phyloP scores from a whole-genome alignment of 2,113 vertebrate species.

The Calypte anna region DNA sequence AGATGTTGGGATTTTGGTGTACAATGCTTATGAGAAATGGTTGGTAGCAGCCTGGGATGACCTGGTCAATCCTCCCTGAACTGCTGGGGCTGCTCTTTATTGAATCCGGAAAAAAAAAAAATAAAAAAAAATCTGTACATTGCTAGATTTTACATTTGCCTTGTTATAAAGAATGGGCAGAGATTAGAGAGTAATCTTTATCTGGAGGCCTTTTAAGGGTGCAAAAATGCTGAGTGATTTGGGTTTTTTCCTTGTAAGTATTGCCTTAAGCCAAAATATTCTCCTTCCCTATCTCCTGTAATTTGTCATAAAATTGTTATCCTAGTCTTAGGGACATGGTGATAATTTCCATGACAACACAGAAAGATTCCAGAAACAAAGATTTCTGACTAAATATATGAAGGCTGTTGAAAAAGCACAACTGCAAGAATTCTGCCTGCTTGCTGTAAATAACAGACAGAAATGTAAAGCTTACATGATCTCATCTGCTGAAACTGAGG shows the following conservation, averaged over 20 bases:
- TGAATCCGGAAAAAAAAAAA: background rate
- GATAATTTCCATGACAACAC: conserved; percentile 71
- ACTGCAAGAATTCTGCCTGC: conserved; percentile 16
- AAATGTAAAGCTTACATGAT: background rate
- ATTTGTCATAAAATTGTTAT: conserved; percentile 54
- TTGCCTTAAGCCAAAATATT: conserved; percentile 24
- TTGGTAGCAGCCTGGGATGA: background rate
- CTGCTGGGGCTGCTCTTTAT: background rate
- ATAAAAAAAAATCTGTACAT: background rate
- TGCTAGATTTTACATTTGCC: background rate
- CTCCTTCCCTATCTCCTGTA: conserved; percentile 22
- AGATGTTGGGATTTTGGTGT: background rate
- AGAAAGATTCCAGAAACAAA: conserved; percentile 42
- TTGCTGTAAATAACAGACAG: background rate
- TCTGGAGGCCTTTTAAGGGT: conserved; percentile 20
- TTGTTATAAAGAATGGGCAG: background rate
- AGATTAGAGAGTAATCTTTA: background rate
- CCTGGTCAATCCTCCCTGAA: background rate
- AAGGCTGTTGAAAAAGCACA: conserved; percentile 28
- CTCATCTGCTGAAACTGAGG: background rate
- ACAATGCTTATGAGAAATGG: background rate
- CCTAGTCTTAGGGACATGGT: conserved; percentile 20
- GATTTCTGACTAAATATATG: conserved; percentile 45
- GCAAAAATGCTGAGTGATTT: background rate
- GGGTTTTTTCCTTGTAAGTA: background rate